A percentile compares a stretch with the other conserved stretches of the same genome.
These are phyloP conservation scores for Lonchura striata DNA, from an alignment of 2,113 vertebrate genomes.

Conservation along the genomic window DNA sequence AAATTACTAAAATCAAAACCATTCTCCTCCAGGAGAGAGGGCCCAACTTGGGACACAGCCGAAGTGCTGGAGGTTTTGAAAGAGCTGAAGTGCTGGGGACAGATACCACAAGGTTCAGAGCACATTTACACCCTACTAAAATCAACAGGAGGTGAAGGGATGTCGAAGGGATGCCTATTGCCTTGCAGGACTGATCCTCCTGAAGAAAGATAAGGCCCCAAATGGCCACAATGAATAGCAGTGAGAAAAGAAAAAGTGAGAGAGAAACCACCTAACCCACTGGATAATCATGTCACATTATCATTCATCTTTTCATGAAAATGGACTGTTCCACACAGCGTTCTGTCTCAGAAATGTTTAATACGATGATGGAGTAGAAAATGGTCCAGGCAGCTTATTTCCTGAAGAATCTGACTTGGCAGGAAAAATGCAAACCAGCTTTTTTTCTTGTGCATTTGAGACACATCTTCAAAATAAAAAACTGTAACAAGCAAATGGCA, in stretches of 20 bases:
- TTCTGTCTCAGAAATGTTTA: background rate
- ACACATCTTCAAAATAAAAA: background rate
- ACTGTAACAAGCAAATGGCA: background rate
- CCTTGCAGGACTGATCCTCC: background rate
- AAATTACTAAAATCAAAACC: slow-evolving; percentile 30
- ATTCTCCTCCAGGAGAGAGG: background rate
- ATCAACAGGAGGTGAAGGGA: background rate
- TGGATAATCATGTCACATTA: background rate
- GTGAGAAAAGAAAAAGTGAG: background rate
- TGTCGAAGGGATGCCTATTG: background rate
- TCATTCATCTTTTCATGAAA: background rate
- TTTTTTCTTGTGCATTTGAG: background rate
- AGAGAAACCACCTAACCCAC: background rate
- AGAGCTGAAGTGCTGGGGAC: background rate
- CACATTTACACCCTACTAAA: background rate
- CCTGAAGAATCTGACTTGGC: background rate
- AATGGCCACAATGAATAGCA: background rate
- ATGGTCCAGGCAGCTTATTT: background rate
- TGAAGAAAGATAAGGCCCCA: background rate
- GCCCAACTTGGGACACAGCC: background rate
- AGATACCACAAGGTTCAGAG: background rate
- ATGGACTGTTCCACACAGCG: background rate
- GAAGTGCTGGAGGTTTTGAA: background rate
- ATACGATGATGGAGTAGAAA: background rate
- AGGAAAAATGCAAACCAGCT: background rate